Conservation (phyloP, 2,797 vertebrate species). For the Jordanella pulchra region DNA sequence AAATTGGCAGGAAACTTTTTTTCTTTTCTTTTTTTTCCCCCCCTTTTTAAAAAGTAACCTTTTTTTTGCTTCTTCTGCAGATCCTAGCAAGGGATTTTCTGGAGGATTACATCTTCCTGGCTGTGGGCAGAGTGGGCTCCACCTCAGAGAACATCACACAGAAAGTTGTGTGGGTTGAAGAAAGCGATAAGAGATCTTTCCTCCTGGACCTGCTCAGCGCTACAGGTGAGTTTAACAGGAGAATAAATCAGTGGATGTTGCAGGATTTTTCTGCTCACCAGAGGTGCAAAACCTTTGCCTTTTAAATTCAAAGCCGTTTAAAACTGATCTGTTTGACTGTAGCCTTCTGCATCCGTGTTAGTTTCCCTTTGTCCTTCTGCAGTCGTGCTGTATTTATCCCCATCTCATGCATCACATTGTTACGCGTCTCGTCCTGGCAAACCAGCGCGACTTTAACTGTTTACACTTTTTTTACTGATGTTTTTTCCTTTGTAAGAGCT, state of each 20-base stretch:
- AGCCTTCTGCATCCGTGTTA: neutral
- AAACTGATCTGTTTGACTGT: neutral
- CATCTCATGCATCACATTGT: constrained; percentile 29
- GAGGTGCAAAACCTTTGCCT: neutral
- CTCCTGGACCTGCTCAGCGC: constrained; percentile 92
- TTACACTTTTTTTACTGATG: neutral
- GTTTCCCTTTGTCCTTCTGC: constrained; percentile 14
- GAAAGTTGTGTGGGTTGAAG: constrained; percentile 97
- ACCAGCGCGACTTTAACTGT: constrained; percentile 14
- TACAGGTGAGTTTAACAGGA: constrained; percentile 81
- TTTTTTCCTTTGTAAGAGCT: neutral
- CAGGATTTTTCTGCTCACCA: neutral
- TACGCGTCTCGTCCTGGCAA: constrained; percentile 28
- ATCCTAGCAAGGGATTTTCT: constrained; percentile 96
- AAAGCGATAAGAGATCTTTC: constrained; percentile 92
- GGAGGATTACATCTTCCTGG: constrained; percentile 96
- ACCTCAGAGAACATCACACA: constrained; percentile 98
- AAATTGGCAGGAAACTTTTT: neutral
- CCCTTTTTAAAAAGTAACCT: neutral
- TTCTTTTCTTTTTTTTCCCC: too few relatives aligned
- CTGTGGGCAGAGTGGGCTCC: constrained; percentile 94
- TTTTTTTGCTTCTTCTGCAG: constrained; percentile 61
- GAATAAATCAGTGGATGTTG: too few relatives aligned
- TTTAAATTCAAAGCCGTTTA: neutral
- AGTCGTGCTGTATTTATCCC: constrained; percentile 20